Conservation (phyloP, 2,888 invertebrate genomes). For the Piscicola geometra region DNA sequence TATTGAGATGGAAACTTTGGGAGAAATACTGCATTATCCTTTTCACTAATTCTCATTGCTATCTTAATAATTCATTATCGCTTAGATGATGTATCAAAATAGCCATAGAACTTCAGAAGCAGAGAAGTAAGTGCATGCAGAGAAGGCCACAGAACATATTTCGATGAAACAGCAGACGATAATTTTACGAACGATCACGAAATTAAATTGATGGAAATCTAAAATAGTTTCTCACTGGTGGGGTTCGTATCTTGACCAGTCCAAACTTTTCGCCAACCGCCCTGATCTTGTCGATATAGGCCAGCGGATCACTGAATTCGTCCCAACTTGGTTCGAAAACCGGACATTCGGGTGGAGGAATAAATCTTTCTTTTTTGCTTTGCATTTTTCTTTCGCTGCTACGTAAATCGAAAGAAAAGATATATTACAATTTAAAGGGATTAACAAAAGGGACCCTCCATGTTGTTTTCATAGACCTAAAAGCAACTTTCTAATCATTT, state of each 20-base stretch:
- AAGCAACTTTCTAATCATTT: neutral
- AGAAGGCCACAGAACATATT: too few relatives aligned
- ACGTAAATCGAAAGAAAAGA: neutral
- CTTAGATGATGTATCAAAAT: too few relatives aligned
- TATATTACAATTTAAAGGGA: constrained; percentile 6
- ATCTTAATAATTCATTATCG: too few relatives aligned
- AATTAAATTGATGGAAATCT: neutral
- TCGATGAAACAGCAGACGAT: neutral
- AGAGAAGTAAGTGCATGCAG: too few relatives aligned
- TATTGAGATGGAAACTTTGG: too few relatives aligned
- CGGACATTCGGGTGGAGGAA: constrained; percentile 82
- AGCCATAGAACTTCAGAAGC: too few relatives aligned
- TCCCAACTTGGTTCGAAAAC: constrained; percentile 88
- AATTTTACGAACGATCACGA: neutral
- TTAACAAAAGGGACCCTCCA: constrained; percentile 5
- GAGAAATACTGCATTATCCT: too few relatives aligned
- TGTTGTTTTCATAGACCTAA: constrained; percentile 3
- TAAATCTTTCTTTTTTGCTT: constrained; percentile 53
- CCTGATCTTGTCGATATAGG: constrained; percentile 92
- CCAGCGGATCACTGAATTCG: constrained; percentile 91
- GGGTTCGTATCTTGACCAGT: constrained; percentile 97
- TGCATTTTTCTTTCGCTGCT: neutral
- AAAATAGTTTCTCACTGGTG: constrained; percentile 64
- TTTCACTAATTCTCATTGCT: too few relatives aligned
- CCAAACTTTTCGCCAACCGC: constrained; percentile 91